Base-by-base conservation (phyloP, 2,113 vertebrate species). In the Ceyx cyanopectus region DNA sequence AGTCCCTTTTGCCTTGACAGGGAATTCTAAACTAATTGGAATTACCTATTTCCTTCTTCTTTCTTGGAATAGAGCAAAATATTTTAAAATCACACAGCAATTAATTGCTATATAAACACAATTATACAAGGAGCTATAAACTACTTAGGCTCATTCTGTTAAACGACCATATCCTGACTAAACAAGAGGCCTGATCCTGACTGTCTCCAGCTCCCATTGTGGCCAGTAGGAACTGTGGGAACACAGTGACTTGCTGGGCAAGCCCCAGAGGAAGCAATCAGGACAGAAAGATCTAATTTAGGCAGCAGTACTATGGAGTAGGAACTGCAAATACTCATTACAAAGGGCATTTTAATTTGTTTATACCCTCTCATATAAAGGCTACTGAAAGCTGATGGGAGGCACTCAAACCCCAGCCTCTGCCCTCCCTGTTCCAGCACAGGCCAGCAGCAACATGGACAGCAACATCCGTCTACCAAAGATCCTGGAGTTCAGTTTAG, bases 101-200 rank as follows among this genome's bases (percentile, higher is more conserved):
- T 77, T 94, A 89, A 92, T 45, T 87, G 87, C 81, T 56, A 14
- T 27, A 80, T 67, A 94, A 96, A 93, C 75, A 93, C 78, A 80
- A 80, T 91, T 89, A 92, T 10, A 74, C 74, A 80, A 43, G 75
- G 75, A 91, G 66, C 32, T 69, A 89, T 32, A 65, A 87, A 92
- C 69, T 67, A 93, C 81, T n/a, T 17, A 58, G 68, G 70, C 58
- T 95, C 6, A 0, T 78, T 79, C 70, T 87, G 3, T 85, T 40
- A 40, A 96, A 58, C 54, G 43, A 32, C 70, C 63, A 60, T 41
- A 56, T 41, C 81, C 70, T 54, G 61, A 20, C 34, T 46, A 53
- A 90, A 45, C 18, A 34, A 79, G 58, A 76, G 54, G 43, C 77
- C 68, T 65, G 37, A 83, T 74, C 77, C 90, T 10, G 80, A 22